phyloP scores from a whole-genome alignment of 2,113 vertebrate species.

The Empidonax traillii region DNA sequence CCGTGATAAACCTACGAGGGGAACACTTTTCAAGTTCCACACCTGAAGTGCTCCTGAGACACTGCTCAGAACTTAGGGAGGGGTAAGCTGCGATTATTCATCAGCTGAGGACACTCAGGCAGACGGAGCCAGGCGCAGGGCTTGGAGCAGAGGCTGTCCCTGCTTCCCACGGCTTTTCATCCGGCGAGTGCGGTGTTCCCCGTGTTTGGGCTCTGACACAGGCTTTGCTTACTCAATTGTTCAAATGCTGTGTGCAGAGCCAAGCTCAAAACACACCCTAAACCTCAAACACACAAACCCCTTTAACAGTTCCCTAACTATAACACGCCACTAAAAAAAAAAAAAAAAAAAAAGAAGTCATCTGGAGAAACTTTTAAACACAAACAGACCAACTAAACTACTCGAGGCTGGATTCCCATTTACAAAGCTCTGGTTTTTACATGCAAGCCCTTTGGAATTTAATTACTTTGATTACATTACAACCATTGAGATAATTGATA shows the following conservation, averaged over 20 bases:
- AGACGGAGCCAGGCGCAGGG: background rate
- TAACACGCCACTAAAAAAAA: background rate
- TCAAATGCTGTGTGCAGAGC: background rate
- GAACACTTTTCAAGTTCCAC: background rate
- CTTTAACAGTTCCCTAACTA: background rate
- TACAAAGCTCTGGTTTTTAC: conserved; percentile 20
- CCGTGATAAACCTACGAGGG: background rate
- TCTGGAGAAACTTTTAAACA: conserved; percentile 38
- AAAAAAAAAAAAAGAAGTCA: background rate
- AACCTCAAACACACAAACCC: conserved; percentile 28
- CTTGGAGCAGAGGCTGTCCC: background rate
- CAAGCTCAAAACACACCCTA: conserved; percentile 17
- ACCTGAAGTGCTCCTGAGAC: background rate
- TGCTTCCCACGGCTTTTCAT: background rate
- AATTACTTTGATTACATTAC: conserved; percentile 55
- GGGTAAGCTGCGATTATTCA: background rate
- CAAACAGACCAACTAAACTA: conserved; percentile 3
- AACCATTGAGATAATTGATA: conserved; percentile 56
- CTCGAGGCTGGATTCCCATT: background rate
- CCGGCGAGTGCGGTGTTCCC: background rate
- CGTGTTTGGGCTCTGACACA: rapidly evolving
- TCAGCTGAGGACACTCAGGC: background rate
- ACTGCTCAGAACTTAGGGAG: background rate
- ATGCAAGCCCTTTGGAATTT: conserved; percentile 45
- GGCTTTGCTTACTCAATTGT: background rate